phyloP scores from a whole-genome alignment of 2,888 invertebrate species.

The Palloptera scutellata region DNA sequence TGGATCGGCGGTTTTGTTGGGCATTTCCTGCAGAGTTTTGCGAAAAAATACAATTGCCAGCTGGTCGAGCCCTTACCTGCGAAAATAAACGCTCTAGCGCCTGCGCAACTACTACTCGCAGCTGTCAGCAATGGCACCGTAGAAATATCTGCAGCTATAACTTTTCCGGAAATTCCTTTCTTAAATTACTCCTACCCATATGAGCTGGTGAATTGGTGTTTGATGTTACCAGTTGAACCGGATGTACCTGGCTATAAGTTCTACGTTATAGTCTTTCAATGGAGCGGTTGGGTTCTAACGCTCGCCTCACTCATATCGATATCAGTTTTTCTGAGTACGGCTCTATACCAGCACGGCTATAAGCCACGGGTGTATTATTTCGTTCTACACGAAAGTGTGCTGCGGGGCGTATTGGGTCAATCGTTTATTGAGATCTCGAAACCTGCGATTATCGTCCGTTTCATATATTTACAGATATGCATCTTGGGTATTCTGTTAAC shows the following conservation, averaged over 20 bases:
- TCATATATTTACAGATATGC: conserved; percentile 54
- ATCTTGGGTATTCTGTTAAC: conserved; percentile 54
- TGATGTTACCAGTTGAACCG: conserved; percentile 54
- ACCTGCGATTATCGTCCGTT: conserved; percentile 47
- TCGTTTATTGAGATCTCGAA: conserved; percentile 48
- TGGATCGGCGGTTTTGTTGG: conserved; percentile 48
- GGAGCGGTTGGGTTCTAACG: conserved; percentile 44
- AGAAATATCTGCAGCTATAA: conserved; percentile 49
- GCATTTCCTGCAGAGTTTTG: conserved; percentile 49
- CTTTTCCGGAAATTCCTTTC: conserved; percentile 38
- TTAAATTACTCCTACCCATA: conserved; percentile 48
- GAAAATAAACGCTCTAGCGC: conserved; percentile 29
- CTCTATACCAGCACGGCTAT: conserved; percentile 44
- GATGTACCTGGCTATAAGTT: conserved; percentile 49
- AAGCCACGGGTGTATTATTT: conserved; percentile 41
- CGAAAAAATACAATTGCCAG: conserved; percentile 47
- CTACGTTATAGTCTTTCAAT: conserved; percentile 50
- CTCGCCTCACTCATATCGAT: conserved; percentile 42
- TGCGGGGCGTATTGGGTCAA: conserved; percentile 54
- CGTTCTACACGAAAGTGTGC: conserved; percentile 52
- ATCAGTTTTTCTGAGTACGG: conserved; percentile 45
- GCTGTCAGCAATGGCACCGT: conserved; percentile 48
- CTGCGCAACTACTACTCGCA: conserved; percentile 40
- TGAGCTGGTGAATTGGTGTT: conserved; percentile 50
- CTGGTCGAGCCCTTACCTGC: conserved; percentile 41